Base-by-base conservation (phyloP, 2,797 vertebrate species). In the Pachyuromys duprasi region DNA sequence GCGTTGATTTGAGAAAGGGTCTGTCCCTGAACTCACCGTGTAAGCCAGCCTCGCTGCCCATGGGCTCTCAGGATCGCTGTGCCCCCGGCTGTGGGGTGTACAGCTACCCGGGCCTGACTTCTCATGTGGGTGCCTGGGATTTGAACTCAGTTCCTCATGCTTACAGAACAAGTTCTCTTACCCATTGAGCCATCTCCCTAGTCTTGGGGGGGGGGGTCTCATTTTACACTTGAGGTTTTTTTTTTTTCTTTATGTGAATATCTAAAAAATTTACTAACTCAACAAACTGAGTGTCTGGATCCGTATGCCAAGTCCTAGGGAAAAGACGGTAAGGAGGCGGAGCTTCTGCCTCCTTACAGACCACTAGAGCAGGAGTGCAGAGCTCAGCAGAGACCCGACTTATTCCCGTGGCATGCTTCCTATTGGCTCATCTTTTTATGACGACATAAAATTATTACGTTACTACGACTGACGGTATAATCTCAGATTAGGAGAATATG, bases 401-500 rank as follows among this genome's bases (percentile, higher is more conserved):
- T 57, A 75, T 75, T 22, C 39, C 72, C 39, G 4, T 76, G 74
- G 74, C 74, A 49, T 22, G 17, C 82, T 84, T 84, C 82, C 62
- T 24, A n/a, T 22, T 49, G 81, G 62, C 18, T 45, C 60, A 28
- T 17, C 8, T 74, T 28, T 60, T 53, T 83, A 18, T 57, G 55
- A 49, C 9, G 49, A 49, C 49, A 49, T 49, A 49, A 49, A 49
- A 49, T 57, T 18, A 57, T 57, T 18, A 17, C 24, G 3, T 57
- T 62, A 70, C 87, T 26, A 67, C 6, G 75, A 84, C 0, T 0
- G 75, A 69, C 55, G 49, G 2, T 1, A 49, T 22, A 13, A 62
- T 84, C 96, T 72, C 84, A 80, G 83, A 83, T 72, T 1, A 91
- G 36, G 60, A 26, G 94, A 87, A 14, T 65, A 84, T 80, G 53